Evolutionary conservation across 1,140 invertebrate species (phyloP), one percentile per base, ranked within the genome.

Genomic region (Apis florea): DNA sequence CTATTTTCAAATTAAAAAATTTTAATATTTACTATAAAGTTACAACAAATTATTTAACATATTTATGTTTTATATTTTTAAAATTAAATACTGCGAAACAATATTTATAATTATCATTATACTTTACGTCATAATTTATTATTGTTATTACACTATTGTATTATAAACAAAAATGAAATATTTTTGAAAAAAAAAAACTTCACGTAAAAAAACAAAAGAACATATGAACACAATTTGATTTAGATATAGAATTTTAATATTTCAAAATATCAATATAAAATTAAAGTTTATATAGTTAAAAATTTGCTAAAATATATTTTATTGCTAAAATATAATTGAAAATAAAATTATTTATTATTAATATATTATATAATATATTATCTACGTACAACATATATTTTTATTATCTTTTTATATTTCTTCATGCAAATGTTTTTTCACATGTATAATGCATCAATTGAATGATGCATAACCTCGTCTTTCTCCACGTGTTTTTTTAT

Each of bases 391-490:
- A 2, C n/a, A n/a, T 12, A 6, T 26, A 15, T 54, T 4, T 19
- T 17, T 53, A n/a, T 1, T 17, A 47, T 49, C 15, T 49, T 66
- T n/a, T 24, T 73, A 17, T 19, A 11, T 8, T 66, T 0, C 15
- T 2, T 21, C 12, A 6, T 11, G 21, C 79, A 75, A 80, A 40
- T 67, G 53, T 24, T 74, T 67, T 31, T 31, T n/a, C 15, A 49
- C 15, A 4, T 21, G 53, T 24, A 4, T 9, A 8, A 31, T 19
- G 3, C 1, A 59, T 73, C 58, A 19, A 47, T 40, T 4, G 13
- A 51, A n/a, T 12, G 13, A 51, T 15, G 61, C 59, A 79, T 79
- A 79, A 79, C 77, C 77, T 79, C 73, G 11, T 1, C 6, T 53
- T 5, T 66, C 58, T 15, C 53, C 79, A 80, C 79, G 71, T 80